Evolutionary conservation across 2,888 invertebrate genomes (phyloP), one percentile per base, ranked within the genome.

Genomic region (Epinotia demarniana): DNA sequence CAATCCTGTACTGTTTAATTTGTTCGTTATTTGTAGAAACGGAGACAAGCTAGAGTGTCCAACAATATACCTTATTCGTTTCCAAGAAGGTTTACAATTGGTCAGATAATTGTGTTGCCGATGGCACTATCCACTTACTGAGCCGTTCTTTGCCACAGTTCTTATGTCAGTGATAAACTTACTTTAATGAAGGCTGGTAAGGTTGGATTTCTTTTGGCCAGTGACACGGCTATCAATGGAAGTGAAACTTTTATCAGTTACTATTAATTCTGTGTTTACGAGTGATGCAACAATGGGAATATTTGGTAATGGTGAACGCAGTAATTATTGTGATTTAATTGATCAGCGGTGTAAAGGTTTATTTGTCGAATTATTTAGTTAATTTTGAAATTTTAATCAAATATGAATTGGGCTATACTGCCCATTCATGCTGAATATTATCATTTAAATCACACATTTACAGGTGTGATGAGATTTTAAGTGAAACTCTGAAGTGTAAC

Each of bases 1-100:
- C 58, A 68, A 68, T 68, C 68, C 57, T 39, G 46, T 43, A 43
- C 68, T 58, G 58, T 68, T 68, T 68, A 68, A 68, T 68, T 58
- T 68, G 68, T 58, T 46, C 58, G 9, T 43, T 68, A 68, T 68
- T 57, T 68, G 67, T 68, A 33, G 43, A 43, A 49, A 16, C 49
- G 16, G 16, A 49, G 49, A 49, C 1, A 16, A 46, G 13, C 12
- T 46, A 6, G 49, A 49, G 49, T 49, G 5, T 49, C 49, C 49
- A 6, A 16, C 6, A 6, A 16, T 49, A 49, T 16, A 49, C 49
- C 49, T 49, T 49, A 49, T 49, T 49, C 16, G 1, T 12, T 49
- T 49, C 16, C 16, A 16, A 49, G 6, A 49, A 6, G 49, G 49
- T 49, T 49, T 49, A 49, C 16, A 49, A 49, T 13, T 49, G 49